Base-by-base conservation (phyloP, 53 echinoderm and acorn worm species). In the Apostichopus leukothele region DNA sequence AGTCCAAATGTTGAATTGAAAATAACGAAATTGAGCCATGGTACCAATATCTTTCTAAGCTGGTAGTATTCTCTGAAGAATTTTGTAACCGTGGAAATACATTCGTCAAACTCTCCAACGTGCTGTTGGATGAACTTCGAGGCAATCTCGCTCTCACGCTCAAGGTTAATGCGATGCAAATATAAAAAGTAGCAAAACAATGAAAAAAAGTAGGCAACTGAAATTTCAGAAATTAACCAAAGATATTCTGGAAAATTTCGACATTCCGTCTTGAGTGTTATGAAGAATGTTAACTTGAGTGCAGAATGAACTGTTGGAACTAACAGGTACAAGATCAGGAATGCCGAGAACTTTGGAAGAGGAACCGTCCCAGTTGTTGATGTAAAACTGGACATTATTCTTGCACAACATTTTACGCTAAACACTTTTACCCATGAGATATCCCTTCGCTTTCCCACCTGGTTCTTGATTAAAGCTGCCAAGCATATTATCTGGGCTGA, bases 151-250 rank as follows among this genome's bases (percentile, higher is more conserved):
- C 55, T 59, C n/a, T 81, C 22, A 19, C 19, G 20, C 55, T 81
- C 54, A 7, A 81, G 23, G 23, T 81, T 19, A 55, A n/a, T 60
- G 8, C 81, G 54, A 1, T 25, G 60, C 13, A 81, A 22, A 23
- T 81, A 81, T 16, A 81, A 57, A 81, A 54, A 81, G 57, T 80
- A 51, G 23, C 59, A 80, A 53, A 80, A 80, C 3, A 52, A 57
- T 10, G 80, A 53, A 80, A 80, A 80, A 80, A 80, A 80, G 53
- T n/a, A 21, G 5, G 59, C 80, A n/a, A 19, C 59, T 9, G 53
- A 19, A 53, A 80, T 20, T 21, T 80, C 80, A 20, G 54, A 51
- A 16, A 80, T 53, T 51, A 80, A 12, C 80, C 80, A 80, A 23
- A 23, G 16, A 54, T 53, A 19, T 80, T 53, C 18, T 21, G 59